Evolutionary conservation across 2,888 invertebrate species (phyloP), one percentile per base, ranked within the genome.

Genomic region (Chrysolina americana): DNA sequence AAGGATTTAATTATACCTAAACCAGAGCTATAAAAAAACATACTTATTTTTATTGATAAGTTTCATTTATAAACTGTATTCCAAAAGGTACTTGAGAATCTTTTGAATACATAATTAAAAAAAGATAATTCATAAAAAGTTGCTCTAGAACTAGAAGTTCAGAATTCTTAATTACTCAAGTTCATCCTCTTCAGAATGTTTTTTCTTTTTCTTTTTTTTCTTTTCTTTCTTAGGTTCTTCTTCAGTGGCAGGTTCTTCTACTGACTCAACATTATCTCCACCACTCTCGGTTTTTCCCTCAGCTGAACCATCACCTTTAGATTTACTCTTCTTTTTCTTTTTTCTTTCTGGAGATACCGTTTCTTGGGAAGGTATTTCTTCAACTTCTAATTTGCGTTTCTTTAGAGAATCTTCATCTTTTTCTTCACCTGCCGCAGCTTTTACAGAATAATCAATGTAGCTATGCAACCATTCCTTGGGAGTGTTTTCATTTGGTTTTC

Each of bases 401-500:
- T 73, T 66, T 36, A n/a, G 28, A 28, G 59, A 59, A 15, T 59
- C 59, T 36, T 70, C 69, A 48, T 75, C 85, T 76, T 73, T 83
- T 79, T 76, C 84, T 75, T 72, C 64, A 65, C 44, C 70, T 41
- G 70, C 70, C 62, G 63, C 65, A 41, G 69, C 63, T 90, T 90
- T 1, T 36, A 41, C 77, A 1, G 81, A 66, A 70, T 81, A 78
- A 70, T 83, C 83, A 15, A 83, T 81, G 68, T 82, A 83, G 65
- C 81, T 81, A 59, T 81, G 81, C 47, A 95, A 85, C 97, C 98
- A 99, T 85, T 96, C 95, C 53, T 92, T 89, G 0, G 99, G 99
- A 0, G 99, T 99, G 79, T 95, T 96, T 83, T 98, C 98, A 89
- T 98, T 99, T 0, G 98, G 97, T 86, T 97, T 96, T 0, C 99